Percentiles rank a stretch among this genome's conserved stretches.
These are phyloP conservation scores for Ceryle rudis DNA, from an alignment of 2,797 vertebrate species.

Conservation along the genomic window DNA sequence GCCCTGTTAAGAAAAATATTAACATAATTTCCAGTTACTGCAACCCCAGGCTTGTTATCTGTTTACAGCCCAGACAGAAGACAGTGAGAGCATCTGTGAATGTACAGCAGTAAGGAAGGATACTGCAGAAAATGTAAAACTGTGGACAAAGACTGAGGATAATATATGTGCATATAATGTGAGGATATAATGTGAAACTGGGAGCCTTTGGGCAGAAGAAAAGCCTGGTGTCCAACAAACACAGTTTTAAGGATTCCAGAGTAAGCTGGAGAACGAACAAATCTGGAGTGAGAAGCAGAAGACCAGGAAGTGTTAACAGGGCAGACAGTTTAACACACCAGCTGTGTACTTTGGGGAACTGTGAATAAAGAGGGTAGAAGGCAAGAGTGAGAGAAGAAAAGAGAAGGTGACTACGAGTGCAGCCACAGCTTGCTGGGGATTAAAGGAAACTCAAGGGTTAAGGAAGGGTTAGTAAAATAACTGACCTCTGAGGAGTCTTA, in stretches of 20 bases:
- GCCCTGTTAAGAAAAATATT: background rate
- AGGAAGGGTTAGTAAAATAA: background rate
- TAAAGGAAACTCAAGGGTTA: background rate
- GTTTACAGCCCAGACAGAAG: background rate
- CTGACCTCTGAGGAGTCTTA: background rate
- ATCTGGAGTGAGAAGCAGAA: background rate
- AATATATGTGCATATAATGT: too few relatives aligned
- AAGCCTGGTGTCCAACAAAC: background rate
- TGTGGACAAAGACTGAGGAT: background rate
- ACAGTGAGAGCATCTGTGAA: background rate
- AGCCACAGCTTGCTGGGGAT: background rate
- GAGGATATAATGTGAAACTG: background rate
- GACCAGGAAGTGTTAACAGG: background rate
- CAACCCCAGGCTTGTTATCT: background rate
- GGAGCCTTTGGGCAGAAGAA: background rate
- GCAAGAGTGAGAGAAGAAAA: background rate
- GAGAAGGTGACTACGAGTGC: background rate
- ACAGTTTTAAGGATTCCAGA: background rate
- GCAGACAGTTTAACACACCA: background rate
- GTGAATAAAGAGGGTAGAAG: background rate
- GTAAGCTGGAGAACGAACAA: background rate
- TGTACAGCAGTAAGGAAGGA: background rate
- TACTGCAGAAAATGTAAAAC: background rate
- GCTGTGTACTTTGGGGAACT: background rate
- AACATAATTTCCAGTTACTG: background rate